These are phyloP conservation scores for Agapostemon virescens DNA, from an alignment of 2,888 invertebrate species.

Conservation along the genomic window DNA sequence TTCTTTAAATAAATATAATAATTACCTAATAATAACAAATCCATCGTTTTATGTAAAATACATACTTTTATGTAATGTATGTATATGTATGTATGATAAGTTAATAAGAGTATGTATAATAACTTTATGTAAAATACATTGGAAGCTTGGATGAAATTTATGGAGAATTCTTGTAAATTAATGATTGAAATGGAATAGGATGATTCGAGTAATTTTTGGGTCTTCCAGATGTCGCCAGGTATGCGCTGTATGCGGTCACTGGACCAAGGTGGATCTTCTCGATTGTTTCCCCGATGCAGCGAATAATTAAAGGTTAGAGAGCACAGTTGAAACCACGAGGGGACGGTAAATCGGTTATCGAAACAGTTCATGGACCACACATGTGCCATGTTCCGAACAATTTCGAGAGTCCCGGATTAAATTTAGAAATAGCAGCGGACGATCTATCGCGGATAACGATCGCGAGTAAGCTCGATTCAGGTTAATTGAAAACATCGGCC, in stretches of 20 bases:
- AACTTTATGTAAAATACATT: too few relatives aligned
- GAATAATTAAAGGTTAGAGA: background rate
- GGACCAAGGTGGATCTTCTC: background rate
- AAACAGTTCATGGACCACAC: background rate
- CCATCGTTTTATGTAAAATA: too few relatives aligned
- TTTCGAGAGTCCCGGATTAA: slow-evolving; percentile 6
- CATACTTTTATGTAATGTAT: too few relatives aligned
- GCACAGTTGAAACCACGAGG: too few relatives aligned
- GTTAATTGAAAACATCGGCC: slow-evolving; percentile 18
- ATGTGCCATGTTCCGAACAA: background rate
- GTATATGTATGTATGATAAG: too few relatives aligned
- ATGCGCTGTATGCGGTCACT: background rate
- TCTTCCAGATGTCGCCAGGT: background rate
- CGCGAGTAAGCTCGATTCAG: background rate
- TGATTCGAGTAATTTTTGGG: background rate
- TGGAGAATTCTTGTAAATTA: too few relatives aligned
- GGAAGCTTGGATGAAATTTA: too few relatives aligned
- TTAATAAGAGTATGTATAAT: too few relatives aligned
- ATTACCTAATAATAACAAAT: too few relatives aligned
- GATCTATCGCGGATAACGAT: slow-evolving; percentile 12
- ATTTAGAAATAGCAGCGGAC: slow-evolving; percentile 12
- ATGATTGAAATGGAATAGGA: background rate
- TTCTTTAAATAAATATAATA: too few relatives aligned
- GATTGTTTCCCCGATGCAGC: background rate
- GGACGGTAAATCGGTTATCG: background rate